Evolutionary conservation across 2,797 vertebrate species (phyloP), one percentile per base, ranked within the genome.

Genomic region (Phrynocephalus guinanensis): DNA sequence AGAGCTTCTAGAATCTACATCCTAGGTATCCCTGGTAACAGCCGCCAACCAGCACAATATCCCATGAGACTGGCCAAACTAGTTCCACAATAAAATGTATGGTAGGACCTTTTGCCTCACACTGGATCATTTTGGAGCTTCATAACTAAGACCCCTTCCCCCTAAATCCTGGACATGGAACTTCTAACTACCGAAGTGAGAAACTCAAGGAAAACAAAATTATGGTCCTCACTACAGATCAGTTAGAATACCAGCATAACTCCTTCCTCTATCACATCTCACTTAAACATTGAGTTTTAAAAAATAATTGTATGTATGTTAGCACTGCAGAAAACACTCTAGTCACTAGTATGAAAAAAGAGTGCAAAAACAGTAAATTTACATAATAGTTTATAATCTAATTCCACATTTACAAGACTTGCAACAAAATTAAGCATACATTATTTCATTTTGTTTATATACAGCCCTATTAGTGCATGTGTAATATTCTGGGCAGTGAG

Each of bases 1-100:
- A 79, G 30, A 80, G 85, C 85, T 89, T 79, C 81, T 76, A 89
- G 76, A 89, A 89, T 86, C 81, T 79, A 77, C 56, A 89, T 89
- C 75, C 52, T 84, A 67, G 81, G 85, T 86, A 79, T 73, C 88
- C 88, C 18, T 84, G 81, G 88, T 75, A 86, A 89, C 85, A 89
- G 85, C 85, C 84, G 63, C 68, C 30, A 89, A 68, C 68, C 60
- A 89, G 60, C 68, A 84, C 86, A 84, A 75, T 84, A 83, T 86
- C 70, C 77, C 77, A 89, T 84, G 68, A n/a, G 56, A 86, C 30
- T 50, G 70, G 82, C 85, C 85, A 83, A 89, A 56, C 79, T 72
- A 79, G 33, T 82, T 84, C 56, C 63, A 60, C 81, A 86, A 44
- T 79, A 79, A 83, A 86, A 86, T 72, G 30, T 68, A 89, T 16